phyloP scores from a whole-genome alignment of 2,113 vertebrate genomes.

The Heloderma charlesbogerti region DNA sequence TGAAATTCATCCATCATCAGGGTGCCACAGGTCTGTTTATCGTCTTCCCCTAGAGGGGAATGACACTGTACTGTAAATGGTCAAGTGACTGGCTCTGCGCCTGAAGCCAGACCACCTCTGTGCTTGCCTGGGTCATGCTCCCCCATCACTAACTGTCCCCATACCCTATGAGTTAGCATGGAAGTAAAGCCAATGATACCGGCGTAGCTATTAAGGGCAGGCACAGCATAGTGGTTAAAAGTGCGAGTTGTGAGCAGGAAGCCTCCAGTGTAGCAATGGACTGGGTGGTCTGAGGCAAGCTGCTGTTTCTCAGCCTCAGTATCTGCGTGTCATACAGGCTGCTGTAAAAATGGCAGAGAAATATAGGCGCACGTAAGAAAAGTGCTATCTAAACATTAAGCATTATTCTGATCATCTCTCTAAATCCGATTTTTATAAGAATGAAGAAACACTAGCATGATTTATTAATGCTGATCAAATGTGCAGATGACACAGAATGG shows the following conservation, averaged over 20 bases:
- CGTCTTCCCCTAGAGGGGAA: background rate
- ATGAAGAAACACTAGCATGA: background rate
- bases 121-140: background rate
- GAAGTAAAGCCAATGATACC: background rate
- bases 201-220: background rate
- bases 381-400: rapidly evolving
- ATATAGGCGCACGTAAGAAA: too few relatives aligned
- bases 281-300: background rate
- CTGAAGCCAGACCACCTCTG: background rate
- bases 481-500: too few relatives aligned
- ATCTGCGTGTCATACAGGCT: background rate
- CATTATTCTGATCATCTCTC: background rate
- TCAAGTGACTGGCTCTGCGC: too few relatives aligned
- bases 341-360: too few relatives aligned
- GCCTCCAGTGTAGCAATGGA: too few relatives aligned
- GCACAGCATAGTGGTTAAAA: too few relatives aligned
- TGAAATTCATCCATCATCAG: background rate
- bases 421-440: too few relatives aligned
- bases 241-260: background rate
- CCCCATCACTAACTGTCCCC: background rate
- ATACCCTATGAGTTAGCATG: background rate
- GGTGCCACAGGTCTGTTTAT: background rate
- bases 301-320: background rate
- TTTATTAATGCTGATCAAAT: too few relatives aligned
- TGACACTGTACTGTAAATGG: background rate